phyloP scores from a whole-genome alignment of 2,797 vertebrate species.

The Oophaga sylvatica region DNA sequence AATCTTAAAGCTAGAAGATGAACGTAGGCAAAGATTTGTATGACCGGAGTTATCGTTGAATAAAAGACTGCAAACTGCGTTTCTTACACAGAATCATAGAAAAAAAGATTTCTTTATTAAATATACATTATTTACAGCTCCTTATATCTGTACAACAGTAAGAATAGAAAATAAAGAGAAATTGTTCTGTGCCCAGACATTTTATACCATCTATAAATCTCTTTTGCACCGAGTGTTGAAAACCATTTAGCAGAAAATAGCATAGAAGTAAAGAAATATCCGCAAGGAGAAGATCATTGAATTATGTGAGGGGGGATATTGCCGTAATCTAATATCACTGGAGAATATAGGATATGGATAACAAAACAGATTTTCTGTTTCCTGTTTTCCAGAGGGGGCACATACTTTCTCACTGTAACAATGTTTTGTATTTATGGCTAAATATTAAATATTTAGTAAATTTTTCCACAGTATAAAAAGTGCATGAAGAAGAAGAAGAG shows the following conservation, averaged over 20 bases:
- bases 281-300: not conserved
- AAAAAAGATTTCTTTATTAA: conserved; percentile 88
- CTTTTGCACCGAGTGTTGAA: conserved; percentile 69
- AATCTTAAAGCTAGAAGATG: not conserved
- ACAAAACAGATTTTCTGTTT: not conserved
- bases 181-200: conserved; percentile 72
- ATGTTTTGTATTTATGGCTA: not conserved
- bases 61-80: conserved; percentile 68
- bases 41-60: not conserved
- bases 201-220: conserved; percentile 75
- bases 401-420: not conserved
- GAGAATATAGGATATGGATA: not conserved
- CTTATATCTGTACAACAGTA: conserved; percentile 84
- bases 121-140: conserved; percentile 90
- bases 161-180: conserved; percentile 86
- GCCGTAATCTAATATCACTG: not conserved
- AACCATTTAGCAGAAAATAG: conserved; percentile 71
- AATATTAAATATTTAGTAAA: not conserved
- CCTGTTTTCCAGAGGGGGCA: not conserved
- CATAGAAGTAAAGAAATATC: conserved; percentile 42
- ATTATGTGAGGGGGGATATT: not conserved
- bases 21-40: not conserved
- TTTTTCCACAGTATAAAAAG: not conserved
- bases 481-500: not conserved
- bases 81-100: conserved; percentile 70